These are phyloP conservation scores for Neoniphon sammara DNA, from an alignment of 2,797 vertebrate genomes.

Conservation along the genomic window DNA sequence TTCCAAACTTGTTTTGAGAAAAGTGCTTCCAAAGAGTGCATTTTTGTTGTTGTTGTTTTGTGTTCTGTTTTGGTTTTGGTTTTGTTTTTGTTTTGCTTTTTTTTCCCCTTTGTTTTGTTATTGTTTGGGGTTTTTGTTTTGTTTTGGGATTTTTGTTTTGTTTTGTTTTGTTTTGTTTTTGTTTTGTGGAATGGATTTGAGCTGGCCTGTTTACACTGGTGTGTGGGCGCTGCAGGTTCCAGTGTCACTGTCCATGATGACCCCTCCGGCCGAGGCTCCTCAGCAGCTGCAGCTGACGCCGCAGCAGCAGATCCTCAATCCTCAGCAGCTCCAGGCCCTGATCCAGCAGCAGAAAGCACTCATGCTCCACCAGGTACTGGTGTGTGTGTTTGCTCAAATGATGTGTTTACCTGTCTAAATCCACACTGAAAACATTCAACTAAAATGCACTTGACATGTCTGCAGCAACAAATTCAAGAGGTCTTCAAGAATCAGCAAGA, in stretches of 20 bases:
- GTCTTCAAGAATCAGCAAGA: slow-evolving; percentile 99
- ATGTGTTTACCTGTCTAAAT: not conserved
- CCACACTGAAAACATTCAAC: not conserved
- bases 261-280: slow-evolving; percentile 96
- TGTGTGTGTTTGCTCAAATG: not conserved
- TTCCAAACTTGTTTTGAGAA: slow-evolving; percentile 7
- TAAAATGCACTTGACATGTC: slow-evolving; percentile 21
- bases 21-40: not conserved
- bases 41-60: not conserved
- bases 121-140: too few species aligned
- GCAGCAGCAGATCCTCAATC: slow-evolving; percentile 95
- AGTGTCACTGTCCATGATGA: slow-evolving; percentile 94
- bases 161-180: too few species aligned
- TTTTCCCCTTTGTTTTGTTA: too few species aligned
- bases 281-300: slow-evolving; percentile 96
- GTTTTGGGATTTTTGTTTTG: not conserved
- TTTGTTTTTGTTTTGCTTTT: too few species aligned
- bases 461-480: slow-evolving; percentile 99
- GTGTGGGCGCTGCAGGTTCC: slow-evolving; percentile 83
- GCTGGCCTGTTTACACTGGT: not conserved
- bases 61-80: too few species aligned
- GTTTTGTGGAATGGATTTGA: not conserved
- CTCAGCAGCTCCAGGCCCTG: slow-evolving; percentile 96
- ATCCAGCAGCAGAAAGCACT: slow-evolving; percentile 99
- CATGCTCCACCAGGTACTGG: slow-evolving; percentile 97